Conservation (phyloP, 2,888 invertebrate species). For the Synergus gifuensis region DNA sequence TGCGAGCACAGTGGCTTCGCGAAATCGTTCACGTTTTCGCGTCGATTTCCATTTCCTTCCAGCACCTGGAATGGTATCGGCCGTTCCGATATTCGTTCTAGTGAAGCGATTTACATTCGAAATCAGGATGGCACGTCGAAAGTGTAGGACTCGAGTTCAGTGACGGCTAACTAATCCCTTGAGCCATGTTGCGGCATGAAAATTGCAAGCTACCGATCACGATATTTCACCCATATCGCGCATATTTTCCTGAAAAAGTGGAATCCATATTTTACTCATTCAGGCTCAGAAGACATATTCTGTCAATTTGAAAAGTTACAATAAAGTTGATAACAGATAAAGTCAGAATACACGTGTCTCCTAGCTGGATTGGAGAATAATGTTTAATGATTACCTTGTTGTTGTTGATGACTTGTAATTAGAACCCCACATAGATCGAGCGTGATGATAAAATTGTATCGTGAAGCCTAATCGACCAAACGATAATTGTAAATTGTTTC, state of each 20-base stretch:
- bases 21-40: slow-evolving; percentile 48
- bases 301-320: not conserved
- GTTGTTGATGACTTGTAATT: not conserved
- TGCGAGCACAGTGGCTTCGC: slow-evolving; percentile 30
- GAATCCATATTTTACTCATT: not conserved
- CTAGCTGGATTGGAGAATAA: not conserved
- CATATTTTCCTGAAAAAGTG: slow-evolving; percentile 27
- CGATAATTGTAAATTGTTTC: slow-evolving; percentile 39
- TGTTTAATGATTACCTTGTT: not conserved
- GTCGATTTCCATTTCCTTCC: slow-evolving; percentile 47
- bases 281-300: not conserved
- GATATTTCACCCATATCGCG: slow-evolving; percentile 57
- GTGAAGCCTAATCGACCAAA: slow-evolving; percentile 21
- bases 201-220: slow-evolving; percentile 63
- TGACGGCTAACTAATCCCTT: slow-evolving; percentile 54
- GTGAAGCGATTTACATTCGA: slow-evolving; percentile 67
- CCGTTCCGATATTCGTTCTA: slow-evolving; percentile 29
- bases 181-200: slow-evolving; percentile 60
- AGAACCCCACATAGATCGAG: slow-evolving; percentile 2
- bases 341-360: not conserved
- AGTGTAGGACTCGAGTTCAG: slow-evolving; percentile 44
- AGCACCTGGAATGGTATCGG: slow-evolving; percentile 46
- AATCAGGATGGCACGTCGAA: slow-evolving; percentile 61
- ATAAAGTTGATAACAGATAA: not conserved
- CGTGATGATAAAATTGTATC: slow-evolving; percentile 20